These are phyloP conservation scores for Ranitomeya variabilis DNA, from an alignment of 2,113 vertebrate genomes.

Conservation along the genomic window DNA sequence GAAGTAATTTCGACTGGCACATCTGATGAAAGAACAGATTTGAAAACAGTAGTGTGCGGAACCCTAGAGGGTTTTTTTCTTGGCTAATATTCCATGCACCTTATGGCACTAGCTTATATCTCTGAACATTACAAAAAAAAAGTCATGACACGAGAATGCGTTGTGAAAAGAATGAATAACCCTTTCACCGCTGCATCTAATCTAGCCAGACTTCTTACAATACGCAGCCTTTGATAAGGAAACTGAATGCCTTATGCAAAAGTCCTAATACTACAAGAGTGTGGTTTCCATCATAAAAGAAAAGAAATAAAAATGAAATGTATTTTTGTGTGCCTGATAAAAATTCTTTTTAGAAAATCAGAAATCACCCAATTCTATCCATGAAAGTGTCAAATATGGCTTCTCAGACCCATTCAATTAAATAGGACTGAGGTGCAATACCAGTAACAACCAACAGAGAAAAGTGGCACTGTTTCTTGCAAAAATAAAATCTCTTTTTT, in stretches of 20 bases:
- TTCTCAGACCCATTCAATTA: too few relatives aligned
- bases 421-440: too few relatives aligned
- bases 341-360: too few relatives aligned
- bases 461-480: too few relatives aligned
- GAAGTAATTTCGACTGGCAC: constrained; percentile 74
- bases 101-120: constrained; percentile 60
- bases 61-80: constrained; percentile 72
- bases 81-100: constrained; percentile 72
- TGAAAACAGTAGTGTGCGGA: constrained; percentile 67
- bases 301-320: neutral
- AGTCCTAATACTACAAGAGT: neutral
- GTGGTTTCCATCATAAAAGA: neutral
- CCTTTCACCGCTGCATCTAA: neutral
- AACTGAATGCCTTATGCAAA: neutral
- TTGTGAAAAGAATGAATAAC: constrained; percentile 13
- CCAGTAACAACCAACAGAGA: too few relatives aligned
- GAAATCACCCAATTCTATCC: too few relatives aligned
- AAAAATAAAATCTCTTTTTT: too few relatives aligned
- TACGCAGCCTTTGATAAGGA: neutral
- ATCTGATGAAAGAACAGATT: constrained; percentile 76
- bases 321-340: too few relatives aligned
- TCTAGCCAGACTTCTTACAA: neutral
- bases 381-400: too few relatives aligned
- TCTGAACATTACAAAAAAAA: constrained; percentile 34
- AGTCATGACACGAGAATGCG: constrained; percentile 27